These are phyloP conservation scores for Microtus richardsoni DNA, from an alignment of 2,113 vertebrate species.

Conservation along the genomic window DNA sequence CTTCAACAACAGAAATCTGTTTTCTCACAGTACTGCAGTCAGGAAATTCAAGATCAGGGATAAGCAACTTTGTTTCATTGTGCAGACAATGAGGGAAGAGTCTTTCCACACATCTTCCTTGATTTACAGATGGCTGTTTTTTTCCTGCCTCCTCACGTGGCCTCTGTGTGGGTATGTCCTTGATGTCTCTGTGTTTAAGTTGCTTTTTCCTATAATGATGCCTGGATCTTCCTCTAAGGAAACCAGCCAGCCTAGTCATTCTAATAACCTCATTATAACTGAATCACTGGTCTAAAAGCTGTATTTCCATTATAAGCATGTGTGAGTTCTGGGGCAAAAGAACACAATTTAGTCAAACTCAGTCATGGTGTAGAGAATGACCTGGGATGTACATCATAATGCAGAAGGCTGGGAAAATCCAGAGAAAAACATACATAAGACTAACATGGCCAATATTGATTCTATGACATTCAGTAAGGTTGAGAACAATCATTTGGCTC, in stretches of 20 bases:
- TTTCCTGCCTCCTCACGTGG: neutral
- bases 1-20: neutral
- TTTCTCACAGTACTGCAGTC: neutral
- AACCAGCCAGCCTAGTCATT: neutral
- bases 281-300: neutral
- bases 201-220: neutral
- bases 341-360: neutral
- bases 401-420: neutral
- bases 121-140: too few species aligned
- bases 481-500: neutral
- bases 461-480: neutral
- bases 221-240: neutral
- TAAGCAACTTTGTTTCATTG: fast-evolving
- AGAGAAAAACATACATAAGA: neutral
- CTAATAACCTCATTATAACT: neutral
- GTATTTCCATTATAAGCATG: neutral
- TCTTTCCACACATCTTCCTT: neutral
- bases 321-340: neutral
- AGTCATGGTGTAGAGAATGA: neutral
- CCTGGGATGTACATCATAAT: neutral
- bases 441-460: neutral
- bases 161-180: neutral
- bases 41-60: neutral
- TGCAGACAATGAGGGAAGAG: neutral
- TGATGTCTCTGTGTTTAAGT: neutral